Conservation (phyloP, 2,888 invertebrate genomes). For the Tiliacea aurago region DNA sequence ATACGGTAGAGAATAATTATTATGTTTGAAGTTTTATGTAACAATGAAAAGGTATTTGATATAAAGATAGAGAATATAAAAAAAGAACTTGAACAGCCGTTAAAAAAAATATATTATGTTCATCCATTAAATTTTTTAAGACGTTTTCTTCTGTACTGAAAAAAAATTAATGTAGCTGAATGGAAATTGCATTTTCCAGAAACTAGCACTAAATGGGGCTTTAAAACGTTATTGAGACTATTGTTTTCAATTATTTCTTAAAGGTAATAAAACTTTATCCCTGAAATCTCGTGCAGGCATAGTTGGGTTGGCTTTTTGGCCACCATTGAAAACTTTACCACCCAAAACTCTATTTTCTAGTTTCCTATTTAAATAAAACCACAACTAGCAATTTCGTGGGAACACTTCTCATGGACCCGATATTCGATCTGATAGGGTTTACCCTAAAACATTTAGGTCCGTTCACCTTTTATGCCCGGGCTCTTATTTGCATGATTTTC, state of each 20-base stretch:
- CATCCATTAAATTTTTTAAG: too few relatives aligned
- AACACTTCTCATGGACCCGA: constrained; percentile 2
- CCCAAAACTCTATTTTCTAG: not conserved
- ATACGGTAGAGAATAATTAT: not conserved
- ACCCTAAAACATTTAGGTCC: constrained; percentile 35
- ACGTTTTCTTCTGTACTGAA: too few relatives aligned
- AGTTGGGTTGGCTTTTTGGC: not conserved
- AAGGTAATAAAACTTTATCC: too few relatives aligned
- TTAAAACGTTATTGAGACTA: too few relatives aligned
- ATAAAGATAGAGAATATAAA: too few relatives aligned
- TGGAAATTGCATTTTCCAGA: too few relatives aligned
- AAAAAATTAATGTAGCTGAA: too few relatives aligned
- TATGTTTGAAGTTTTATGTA: not conserved
- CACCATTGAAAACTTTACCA: not conserved
- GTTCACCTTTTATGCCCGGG: constrained; percentile 18
- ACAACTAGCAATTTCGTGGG: constrained; percentile 28
- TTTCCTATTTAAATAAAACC: constrained; percentile 29
- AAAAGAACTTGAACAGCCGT: too few relatives aligned
- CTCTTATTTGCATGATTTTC: constrained; percentile 50
- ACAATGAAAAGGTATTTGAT: not conserved
- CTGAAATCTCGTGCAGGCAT: too few relatives aligned
- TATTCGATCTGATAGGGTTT: constrained; percentile 30
- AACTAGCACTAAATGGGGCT: too few relatives aligned
- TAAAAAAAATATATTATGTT: too few relatives aligned
- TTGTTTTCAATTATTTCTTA: too few relatives aligned